phyloP scores from a whole-genome alignment of 2,797 vertebrate species.

The Pipistrellus pipistrellus region DNA sequence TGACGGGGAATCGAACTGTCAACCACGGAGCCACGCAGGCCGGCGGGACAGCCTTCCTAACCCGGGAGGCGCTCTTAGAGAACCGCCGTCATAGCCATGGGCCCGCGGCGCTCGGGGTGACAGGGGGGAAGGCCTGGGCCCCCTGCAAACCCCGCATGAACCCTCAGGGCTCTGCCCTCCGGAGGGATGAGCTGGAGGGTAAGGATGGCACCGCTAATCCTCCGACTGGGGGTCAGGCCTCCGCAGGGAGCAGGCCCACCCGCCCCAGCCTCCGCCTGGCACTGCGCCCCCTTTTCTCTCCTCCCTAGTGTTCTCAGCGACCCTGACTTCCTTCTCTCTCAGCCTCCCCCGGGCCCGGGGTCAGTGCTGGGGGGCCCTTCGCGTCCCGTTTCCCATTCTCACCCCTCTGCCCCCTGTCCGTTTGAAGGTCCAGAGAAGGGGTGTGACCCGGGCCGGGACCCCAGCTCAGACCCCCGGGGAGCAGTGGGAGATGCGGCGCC shows the following conservation, averaged over 20 bases:
- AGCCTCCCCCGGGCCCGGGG: not conserved
- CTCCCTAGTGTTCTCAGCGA: not conserved
- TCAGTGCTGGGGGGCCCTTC: not conserved
- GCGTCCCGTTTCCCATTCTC: not conserved
- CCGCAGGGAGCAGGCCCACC: not conserved
- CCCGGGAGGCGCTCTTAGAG: not conserved
- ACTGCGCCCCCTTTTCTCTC: not conserved
- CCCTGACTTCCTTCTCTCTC: not conserved
- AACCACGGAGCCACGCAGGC: no score
- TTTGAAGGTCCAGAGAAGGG: not conserved
- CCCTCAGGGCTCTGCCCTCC: not conserved
- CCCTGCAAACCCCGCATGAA: not conserved
- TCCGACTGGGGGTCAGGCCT: not conserved
- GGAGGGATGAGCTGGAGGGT: not conserved
- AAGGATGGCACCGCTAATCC: not conserved
- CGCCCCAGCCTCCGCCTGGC: not conserved
- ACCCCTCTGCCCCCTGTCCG: no score
- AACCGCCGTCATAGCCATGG: not conserved
- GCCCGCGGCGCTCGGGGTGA: not conserved
- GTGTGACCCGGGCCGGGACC: no score
- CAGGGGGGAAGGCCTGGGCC: not conserved
- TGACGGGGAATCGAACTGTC: no score
- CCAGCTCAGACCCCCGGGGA: accelerated
- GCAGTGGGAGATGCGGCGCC: not conserved
- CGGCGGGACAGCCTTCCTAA: no score